Base-by-base conservation (phyloP, 2,797 vertebrate species). In the Paratrypauchen microcephalus region DNA sequence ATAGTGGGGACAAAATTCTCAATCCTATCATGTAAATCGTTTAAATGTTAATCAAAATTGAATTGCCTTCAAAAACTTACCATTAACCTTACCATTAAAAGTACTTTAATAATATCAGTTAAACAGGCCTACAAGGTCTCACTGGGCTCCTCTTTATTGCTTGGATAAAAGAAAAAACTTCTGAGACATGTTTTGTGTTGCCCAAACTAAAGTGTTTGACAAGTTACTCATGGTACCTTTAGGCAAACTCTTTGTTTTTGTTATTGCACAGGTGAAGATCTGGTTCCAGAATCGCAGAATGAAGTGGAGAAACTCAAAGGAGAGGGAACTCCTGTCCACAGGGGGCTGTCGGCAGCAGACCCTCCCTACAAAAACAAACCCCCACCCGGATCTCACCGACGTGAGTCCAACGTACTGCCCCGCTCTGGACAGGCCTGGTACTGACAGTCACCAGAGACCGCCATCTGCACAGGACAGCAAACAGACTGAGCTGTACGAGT, bases 301-400 rank as follows among this genome's bases (percentile, higher is more conserved):
- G 98, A 99, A 99, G 71, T 99, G 97, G 98, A 94, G 98, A 55
- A 99, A 99, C 89, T 99, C 96, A 58, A 99, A 99, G 79, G 98
- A 99, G 75, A 86, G 97, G 21, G 98, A 99, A 84, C 95, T 99
- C 21, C 92, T 99, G 64, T 98, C 97, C 0, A 95, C 96, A 0
- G 97, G 98, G 0, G 98, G 98, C 65, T 97, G 97, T 83, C 92
- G 98, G 16, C 97, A 99, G 70, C 98, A 99, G 90, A 99, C 98
- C 2, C 91, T 99, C 1, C 98, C 97, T 73, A 99, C 97, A 71
- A 99, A 97, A 72, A 94, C 96, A 88, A 99, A 99, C 75, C 98
- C 98, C 21, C 95, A 99, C 79, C 98, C 94, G 0, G 97, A 99
- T 88, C 96, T 99, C 80, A 98, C 97, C 2, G 97, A 99, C 0